Base-by-base conservation (phyloP, 1,140 invertebrate genomes). In the Apolygus lucorum region DNA sequence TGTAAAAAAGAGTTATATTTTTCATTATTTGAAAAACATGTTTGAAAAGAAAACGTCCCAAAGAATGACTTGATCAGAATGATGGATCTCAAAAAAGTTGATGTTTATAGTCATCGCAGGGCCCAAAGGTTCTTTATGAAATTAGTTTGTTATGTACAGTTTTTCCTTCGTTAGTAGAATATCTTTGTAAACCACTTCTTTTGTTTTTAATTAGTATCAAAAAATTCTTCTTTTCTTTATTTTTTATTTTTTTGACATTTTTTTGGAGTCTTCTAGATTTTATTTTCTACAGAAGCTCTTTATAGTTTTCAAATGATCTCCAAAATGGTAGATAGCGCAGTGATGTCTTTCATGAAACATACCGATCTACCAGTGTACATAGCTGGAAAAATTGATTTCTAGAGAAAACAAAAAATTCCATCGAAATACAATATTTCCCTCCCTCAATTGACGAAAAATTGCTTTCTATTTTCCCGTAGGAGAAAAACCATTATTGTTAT, bases 221-320 rank as follows among this genome's bases (percentile, higher is more conserved):
- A n/a, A n/a, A n/a, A n/a, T n/a, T 49, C 14, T 65, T 29, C 64
- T 52, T 34, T 68, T 68, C 52, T 52, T 68, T 24, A 17, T 67
- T 59, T 59, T 52, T 68, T 28, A 52, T 59, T 68, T 68, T 68
- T 52, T 24, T 52, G 22, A 25, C 29, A 49, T 21, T 68, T 64
- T 64, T n/a, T n/a, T n/a, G n/a, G n/a, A n/a, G n/a, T n/a, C n/a
- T n/a, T n/a, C n/a, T n/a, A n/a, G n/a, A n/a, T n/a, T n/a, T 14
- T 64, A 64, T 27, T 64, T 21, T 25, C 27, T 64, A 25, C 63
- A 52, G 71, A 68, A 71, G 67, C 73, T 74, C 70, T 69, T 54
- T 52, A 71, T 64, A 62, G 71, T 73, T 74, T 72, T 72, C 72
- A 70, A 69, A 72, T 74, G 73, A 74, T 74, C 73, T 74, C 73